phyloP scores from a whole-genome alignment of 1,140 invertebrate species.

The Cydia fagiglandana region DNA sequence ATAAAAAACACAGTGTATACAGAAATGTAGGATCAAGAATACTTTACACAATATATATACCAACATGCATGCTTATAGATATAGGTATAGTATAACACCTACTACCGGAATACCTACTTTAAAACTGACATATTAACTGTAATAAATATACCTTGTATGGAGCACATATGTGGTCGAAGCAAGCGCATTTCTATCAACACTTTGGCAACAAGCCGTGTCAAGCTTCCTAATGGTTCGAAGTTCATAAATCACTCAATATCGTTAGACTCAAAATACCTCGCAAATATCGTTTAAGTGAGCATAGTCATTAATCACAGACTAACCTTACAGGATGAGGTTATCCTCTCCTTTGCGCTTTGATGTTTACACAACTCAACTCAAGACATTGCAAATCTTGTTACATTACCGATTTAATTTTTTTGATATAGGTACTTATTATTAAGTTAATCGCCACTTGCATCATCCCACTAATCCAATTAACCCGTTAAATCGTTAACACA shows the following conservation, averaged over 20 bases:
- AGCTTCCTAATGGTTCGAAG: conserved; percentile 55
- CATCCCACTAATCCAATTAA: no score
- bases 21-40: neutral
- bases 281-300: conserved; percentile 47
- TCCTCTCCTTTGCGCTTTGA: neutral
- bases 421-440: no score
- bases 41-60: neutral
- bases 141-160: neutral
- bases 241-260: conserved; percentile 72
- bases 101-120: no score
- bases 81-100: no score
- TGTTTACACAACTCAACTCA: no score
- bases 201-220: conserved; percentile 66
- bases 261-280: conserved; percentile 50
- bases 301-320: conserved; percentile 56
- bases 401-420: no score
- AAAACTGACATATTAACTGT: no score
- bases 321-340: conserved; percentile 24
- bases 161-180: conserved; percentile 16
- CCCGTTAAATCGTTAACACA: no score
- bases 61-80: no score
- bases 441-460: no score
- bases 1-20: no score
- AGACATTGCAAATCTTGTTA: no score
- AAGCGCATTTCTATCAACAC: conserved; percentile 63